These are phyloP conservation scores for Semibalanus balanoides DNA, from an alignment of 1,140 invertebrate genomes.

Conservation along the genomic window DNA sequence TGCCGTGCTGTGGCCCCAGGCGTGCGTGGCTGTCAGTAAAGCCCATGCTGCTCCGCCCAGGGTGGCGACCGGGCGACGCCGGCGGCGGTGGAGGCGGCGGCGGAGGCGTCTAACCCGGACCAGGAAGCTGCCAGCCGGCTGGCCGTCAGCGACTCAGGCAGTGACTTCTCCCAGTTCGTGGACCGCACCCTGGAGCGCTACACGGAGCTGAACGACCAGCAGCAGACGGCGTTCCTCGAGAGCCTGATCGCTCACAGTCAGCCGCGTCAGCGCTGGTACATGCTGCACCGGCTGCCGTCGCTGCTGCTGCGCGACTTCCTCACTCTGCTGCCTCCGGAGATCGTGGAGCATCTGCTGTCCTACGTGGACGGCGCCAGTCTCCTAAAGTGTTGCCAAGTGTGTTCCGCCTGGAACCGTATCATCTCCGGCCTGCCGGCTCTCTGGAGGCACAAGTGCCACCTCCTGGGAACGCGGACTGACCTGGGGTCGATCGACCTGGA, in stretches of 20 bases:
- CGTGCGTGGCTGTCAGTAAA: too few relatives aligned
- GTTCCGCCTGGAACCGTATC: neutral
- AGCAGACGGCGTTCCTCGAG: conserved; percentile 8
- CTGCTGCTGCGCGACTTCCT: conserved; percentile 10
- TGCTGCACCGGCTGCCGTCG: conserved; percentile 8
- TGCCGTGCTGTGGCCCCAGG: too few relatives aligned
- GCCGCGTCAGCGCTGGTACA: conserved; percentile 10
- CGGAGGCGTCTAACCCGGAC: too few relatives aligned
- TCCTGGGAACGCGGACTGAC: neutral
- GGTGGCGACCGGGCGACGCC: too few relatives aligned
- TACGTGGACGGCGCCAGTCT: conserved; percentile 10
- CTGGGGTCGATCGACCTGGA: neutral
- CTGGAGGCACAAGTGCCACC: neutral
- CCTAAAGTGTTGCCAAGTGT: neutral
- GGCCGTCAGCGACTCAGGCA: neutral
- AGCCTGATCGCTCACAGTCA: neutral
- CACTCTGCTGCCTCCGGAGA: conserved; percentile 8
- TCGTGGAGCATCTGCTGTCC: conserved; percentile 6
- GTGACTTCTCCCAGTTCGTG: neutral
- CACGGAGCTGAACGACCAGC: neutral
- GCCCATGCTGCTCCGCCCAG: too few relatives aligned
- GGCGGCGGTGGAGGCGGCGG: too few relatives aligned
- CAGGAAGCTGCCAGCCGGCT: too few relatives aligned
- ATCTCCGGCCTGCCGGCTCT: neutral
- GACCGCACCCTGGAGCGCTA: neutral